phyloP scores from a whole-genome alignment of 2,797 vertebrate genomes.

The Pteronotus mesoamericanus region DNA sequence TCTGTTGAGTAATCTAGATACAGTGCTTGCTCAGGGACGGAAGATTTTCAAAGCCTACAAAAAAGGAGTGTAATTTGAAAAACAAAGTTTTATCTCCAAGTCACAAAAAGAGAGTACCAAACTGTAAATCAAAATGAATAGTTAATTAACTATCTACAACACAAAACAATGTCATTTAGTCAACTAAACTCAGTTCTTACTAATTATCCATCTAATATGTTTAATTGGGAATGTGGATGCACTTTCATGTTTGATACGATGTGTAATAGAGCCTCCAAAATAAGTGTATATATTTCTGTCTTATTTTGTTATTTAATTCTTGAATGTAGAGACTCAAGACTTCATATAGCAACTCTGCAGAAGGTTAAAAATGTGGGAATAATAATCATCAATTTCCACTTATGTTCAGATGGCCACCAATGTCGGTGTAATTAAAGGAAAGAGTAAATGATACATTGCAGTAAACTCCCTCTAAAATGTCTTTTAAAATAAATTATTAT shows the following conservation, averaged over 20 bases:
- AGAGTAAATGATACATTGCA: not conserved
- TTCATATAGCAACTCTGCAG: not conserved
- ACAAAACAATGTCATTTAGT: not conserved
- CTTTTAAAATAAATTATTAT: not conserved
- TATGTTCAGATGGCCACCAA: conserved; percentile 15
- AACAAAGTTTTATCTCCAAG: not conserved
- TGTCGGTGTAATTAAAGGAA: conserved; percentile 29
- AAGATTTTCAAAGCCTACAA: not conserved
- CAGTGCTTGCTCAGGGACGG: not conserved
- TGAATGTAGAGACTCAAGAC: not conserved
- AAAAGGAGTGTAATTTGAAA: not conserved
- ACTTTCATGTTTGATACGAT: not conserved
- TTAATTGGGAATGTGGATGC: not conserved
- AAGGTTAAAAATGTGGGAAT: not conserved
- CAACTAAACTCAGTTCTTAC: not conserved
- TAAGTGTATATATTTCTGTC: not conserved
- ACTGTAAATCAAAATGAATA: not conserved
- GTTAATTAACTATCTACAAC: not conserved
- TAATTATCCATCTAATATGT: not conserved
- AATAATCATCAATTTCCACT: not conserved
- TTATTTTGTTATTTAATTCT: not conserved
- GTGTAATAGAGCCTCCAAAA: not conserved
- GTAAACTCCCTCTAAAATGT: not conserved
- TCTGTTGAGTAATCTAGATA: not conserved
- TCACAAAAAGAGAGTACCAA: not conserved